Base-by-base conservation (phyloP, 2,888 invertebrate species). In the Cartodere bifasciata region DNA sequence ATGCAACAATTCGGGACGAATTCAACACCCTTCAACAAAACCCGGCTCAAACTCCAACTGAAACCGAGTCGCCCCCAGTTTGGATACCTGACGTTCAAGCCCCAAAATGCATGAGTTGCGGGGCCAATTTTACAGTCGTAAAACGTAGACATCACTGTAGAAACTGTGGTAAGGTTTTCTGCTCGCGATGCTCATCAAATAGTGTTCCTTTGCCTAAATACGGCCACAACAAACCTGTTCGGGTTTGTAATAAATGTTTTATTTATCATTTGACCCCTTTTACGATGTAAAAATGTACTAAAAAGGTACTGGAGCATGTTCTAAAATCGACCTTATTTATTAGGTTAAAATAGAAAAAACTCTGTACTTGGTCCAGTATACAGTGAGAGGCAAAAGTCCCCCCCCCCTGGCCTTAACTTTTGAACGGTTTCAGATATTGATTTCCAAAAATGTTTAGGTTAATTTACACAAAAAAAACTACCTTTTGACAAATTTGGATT, bases 61-160 rank as follows among this genome's bases (percentile, higher is more conserved):
- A n/a, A n/a, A n/a, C n/a, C n/a, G 52, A 52, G 32, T 48, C 65
- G 11, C 80, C 87, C 1, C 92, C 92, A 0, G 74, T 80, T 31
- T 97, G 97, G 97, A 80, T 97, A 37, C 97, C 97, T 1, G 94
- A 95, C 60, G 81, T 86, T 34, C 78, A 85, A 40, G 87, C 87
- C 21, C 83, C 87, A 0, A 72, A 80, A 33, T 98, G 97, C 60
- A 92, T 91, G 81, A 77, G 87, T 20, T 98, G 98, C 59, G 73
- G 76, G 36, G 77, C 83, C 11, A 79, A 79, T 46, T 98, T 98
- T 65, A 97, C 92, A 3, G 86, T 97, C 41, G 86, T 98, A 47
- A 75, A 95, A 22, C 73, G 97, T 11, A 66, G 97, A 6, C 97
- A 98, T 58, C 97, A 97, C 60, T 97, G 97, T 57, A 68, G 97